These are phyloP conservation scores for Chunga burmeisteri DNA, from an alignment of 2,113 vertebrate genomes.

Conservation along the genomic window DNA sequence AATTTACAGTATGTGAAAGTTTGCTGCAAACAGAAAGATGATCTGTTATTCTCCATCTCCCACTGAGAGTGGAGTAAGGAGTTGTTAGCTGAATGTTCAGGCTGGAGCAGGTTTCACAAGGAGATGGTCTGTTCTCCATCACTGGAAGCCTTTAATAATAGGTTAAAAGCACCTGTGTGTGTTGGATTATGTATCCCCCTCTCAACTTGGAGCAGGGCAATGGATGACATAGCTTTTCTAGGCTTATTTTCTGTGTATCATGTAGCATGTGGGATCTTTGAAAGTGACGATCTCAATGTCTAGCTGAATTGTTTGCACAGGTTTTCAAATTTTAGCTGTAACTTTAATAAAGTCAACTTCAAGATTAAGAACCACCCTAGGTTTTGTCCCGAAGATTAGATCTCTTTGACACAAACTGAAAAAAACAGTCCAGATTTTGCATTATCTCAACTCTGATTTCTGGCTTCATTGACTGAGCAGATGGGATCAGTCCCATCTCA, in stretches of 20 bases:
- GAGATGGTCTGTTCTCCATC: neutral
- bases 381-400: neutral
- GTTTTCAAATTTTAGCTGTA: neutral
- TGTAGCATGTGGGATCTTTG: neutral
- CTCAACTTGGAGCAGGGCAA: neutral
- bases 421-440: neutral
- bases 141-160: neutral
- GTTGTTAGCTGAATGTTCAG: neutral
- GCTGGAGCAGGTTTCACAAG: neutral
- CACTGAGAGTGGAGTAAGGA: neutral
- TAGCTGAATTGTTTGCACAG: neutral
- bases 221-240: neutral
- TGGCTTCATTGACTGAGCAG: conserved; percentile 13
- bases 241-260: neutral
- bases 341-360: neutral
- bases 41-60: neutral
- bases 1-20: neutral
- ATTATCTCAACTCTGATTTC: conserved; percentile 1
- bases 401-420: neutral
- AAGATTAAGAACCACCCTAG: neutral
- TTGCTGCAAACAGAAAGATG: neutral
- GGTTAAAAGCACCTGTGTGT: neutral
- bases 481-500: conserved; percentile 9
- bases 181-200: neutral
- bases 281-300: neutral